Base-by-base conservation (phyloP, 1,140 invertebrate species). In the Panagrolaimus sp. region DNA sequence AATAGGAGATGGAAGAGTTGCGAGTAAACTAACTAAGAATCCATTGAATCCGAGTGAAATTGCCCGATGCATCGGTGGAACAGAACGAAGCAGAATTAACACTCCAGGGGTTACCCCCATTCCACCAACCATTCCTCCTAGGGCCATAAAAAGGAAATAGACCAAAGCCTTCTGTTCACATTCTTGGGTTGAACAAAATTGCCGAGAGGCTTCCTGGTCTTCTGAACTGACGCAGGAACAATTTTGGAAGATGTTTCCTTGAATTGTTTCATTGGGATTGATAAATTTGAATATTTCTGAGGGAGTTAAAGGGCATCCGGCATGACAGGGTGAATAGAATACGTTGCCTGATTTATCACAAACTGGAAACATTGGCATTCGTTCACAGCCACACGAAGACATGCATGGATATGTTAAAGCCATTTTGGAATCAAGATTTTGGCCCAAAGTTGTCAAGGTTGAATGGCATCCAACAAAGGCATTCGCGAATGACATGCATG, bases 1-100 rank as follows among this genome's bases (percentile, higher is more conserved):
- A 1, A 85, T 70, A 1, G 84, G 84, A 21, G 83, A 84, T 1
- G 84, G 84, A 5, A 84, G 76, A 15, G 83, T 83, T 15, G 52
- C 52, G 12, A 82, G 64, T 43, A 82, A 72, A 71, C 73, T 74
- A 45, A 83, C 80, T 28, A 83, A 63, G 58, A 82, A 82, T 38
- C 80, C 80, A 47, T 83, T 78, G 68, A 82, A 82, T 32, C 80
- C 80, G 0, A 82, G 74, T 15, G 80, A 83, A 66, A 82, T 71
- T 43, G 76, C 75, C 24, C 80, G 67, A 68, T 78, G 76, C 46
- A 76, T 76, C 9, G 82, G 79, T 21, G 81, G 78, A 28, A 82
- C 52, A 12, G 52, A 58, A n/a, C 52, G 1, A 12, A 58, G 17
- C 52, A 83, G 68, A 58, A 82, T 83, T 17, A 82, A 44, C 58